Percentiles rank a stretch among this genome's conserved stretches.
phyloP scores from a whole-genome alignment of 2,888 invertebrate genomes.

The Stomorhina lunata region DNA sequence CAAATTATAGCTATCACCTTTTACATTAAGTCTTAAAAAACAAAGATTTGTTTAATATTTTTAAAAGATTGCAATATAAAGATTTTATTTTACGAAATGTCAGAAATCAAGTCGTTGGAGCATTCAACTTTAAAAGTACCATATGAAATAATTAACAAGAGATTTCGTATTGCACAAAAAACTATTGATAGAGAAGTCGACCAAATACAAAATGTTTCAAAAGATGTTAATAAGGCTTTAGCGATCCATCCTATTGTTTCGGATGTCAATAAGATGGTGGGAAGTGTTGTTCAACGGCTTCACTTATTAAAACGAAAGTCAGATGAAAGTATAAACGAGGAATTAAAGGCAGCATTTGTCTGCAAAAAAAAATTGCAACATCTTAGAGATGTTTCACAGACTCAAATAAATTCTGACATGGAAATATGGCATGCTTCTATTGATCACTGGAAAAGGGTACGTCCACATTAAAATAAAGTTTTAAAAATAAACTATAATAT shows the following conservation, averaged over 20 bases:
- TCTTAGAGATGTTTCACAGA: slow-evolving; percentile 82
- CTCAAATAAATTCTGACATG: slow-evolving; percentile 70
- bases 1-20: too few relatives aligned
- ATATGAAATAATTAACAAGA: slow-evolving; percentile 98
- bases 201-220: slow-evolving; percentile 89
- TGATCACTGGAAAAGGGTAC: slow-evolving; percentile 81
- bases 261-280: slow-evolving; percentile 90
- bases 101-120: slow-evolving; percentile 96
- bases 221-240: slow-evolving; percentile 82
- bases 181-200: slow-evolving; percentile 95
- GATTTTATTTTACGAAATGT: too few relatives aligned
- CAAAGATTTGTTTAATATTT: too few relatives aligned
- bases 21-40: too few relatives aligned
- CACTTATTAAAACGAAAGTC: slow-evolving; percentile 96
- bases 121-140: slow-evolving; percentile 98
- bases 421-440: slow-evolving; percentile 77
- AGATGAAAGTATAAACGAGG: slow-evolving; percentile 95
- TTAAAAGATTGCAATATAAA: too few relatives aligned
- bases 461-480: too few relatives aligned
- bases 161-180: slow-evolving; percentile 96
- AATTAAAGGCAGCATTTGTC: slow-evolving; percentile 92
- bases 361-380: slow-evolving; percentile 96
- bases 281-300: slow-evolving; percentile 93
- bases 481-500: too few relatives aligned
- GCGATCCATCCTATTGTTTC: slow-evolving; percentile 80